Evolutionary conservation across 2,113 vertebrate genomes (phyloP).

Genomic region (Sturnus vulgaris): DNA sequence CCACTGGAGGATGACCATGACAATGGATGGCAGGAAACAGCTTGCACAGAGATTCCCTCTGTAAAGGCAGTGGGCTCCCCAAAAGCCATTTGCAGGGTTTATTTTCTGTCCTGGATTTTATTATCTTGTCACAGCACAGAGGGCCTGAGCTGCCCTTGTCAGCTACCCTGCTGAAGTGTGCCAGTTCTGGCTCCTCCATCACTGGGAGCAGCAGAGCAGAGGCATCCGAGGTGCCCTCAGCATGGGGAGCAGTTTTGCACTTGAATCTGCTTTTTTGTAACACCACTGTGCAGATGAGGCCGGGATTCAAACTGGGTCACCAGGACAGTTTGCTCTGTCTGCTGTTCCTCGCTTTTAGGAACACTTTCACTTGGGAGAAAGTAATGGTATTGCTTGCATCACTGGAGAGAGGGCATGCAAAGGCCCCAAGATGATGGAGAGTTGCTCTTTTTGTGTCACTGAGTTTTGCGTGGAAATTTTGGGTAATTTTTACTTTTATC

Average conservation of each 20-base stretch:
- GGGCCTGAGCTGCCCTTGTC: not conserved
- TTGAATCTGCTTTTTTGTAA: accelerated
- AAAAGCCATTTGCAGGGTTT: not conserved
- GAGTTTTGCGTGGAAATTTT: not conserved
- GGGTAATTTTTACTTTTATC: not conserved
- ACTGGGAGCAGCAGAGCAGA: not conserved
- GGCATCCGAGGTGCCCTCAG: accelerated
- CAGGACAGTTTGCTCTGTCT: not conserved
- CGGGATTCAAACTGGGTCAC: not conserved
- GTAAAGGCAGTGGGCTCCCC: not conserved
- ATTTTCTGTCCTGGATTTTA: not conserved
- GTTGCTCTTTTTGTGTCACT: not conserved
- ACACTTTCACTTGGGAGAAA: not conserved
- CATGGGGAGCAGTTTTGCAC: accelerated
- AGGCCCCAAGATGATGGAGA: not conserved
- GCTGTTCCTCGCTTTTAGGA: not conserved
- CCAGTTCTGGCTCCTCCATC: not conserved
- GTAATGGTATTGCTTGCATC: not conserved
- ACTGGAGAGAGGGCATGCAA: not conserved
- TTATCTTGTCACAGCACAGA: not conserved
- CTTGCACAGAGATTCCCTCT: not conserved
- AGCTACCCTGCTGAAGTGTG: not conserved
- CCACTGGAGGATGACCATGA: accelerated
- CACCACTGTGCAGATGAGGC: not conserved
- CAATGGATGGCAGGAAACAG: not conserved